Evolutionary conservation across 2,113 vertebrate species (phyloP), one percentile per base, ranked within the genome.

Genomic region (Antennarius striatus): DNA sequence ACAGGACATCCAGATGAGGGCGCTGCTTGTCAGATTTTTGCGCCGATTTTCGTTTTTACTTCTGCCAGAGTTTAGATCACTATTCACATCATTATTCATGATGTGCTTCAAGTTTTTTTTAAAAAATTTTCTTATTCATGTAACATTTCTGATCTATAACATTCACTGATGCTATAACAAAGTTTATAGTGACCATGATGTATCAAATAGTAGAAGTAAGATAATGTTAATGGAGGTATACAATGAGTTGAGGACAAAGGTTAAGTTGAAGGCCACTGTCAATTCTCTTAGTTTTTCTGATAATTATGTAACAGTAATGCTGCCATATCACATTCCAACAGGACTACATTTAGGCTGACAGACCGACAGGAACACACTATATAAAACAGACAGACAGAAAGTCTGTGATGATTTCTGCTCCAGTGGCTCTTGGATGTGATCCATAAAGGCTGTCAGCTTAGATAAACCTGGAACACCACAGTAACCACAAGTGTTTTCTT

Each of bases 381-480:
- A 43, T 12, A 48, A 56, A n/a, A 49, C 1, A 46, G 29, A 50
- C 10, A 59, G 55, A 56, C 43, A 51, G 36, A 22, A 52, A 60
- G 60, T 51, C 48, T 39, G 53, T 40, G 53, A 42, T 43, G 43
- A 42, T 71, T 58, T 60, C 51, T n/a, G 50, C 72, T 71, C 46
- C 15, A 29, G 42, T 63, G 56, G 49, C 63, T 67, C 68, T 80
- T 45, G n/a, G 56, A 59, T 45, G 40, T 74, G 63, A 71, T 68
- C 68, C 78, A 68, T 42, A 76, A 70, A 59, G 67, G 76, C 68
- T 79, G 76, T 70, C 54, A 79, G 47, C 63, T 71, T 10, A 64
- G 69, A 76, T 68, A 73, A 73, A 64, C 46, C 72, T 54, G 68
- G 10, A 46, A 65, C 63, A 54, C 47, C 57, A 65, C 66, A 47